Percentiles rank a stretch among this genome's conserved stretches.
Evolutionary conservation across 2,797 vertebrate genomes (phyloP).

Genomic region (Tokudaia tokunoshimensis): DNA sequence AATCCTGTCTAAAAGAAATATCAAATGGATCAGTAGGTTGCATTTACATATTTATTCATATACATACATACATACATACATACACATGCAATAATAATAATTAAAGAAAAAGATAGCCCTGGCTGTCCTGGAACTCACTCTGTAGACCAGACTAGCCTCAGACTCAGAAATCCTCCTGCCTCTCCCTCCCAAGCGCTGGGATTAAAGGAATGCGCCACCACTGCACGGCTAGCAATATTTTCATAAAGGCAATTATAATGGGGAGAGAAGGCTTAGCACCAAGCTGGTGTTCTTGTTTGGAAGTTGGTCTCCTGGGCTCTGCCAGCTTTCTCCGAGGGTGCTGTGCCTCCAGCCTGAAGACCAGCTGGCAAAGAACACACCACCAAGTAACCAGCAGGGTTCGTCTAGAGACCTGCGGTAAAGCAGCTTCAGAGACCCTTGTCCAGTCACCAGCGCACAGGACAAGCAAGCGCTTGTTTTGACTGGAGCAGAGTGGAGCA

Average conservation of each 20-base stretch:
- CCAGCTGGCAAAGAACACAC: neutral
- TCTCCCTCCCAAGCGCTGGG: too few relatives aligned
- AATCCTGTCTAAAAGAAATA: neutral
- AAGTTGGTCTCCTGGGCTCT: neutral
- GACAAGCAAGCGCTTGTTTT: neutral
- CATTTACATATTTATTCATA: neutral
- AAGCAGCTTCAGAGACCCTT: neutral
- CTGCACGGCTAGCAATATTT: neutral
- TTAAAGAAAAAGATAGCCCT: neutral
- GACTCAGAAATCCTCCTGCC: too few relatives aligned
- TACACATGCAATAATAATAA: neutral
- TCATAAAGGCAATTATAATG: neutral
- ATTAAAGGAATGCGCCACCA: too few relatives aligned
- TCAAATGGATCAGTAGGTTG: neutral
- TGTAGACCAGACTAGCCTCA: too few relatives aligned
- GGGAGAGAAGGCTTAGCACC: neutral
- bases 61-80: too few relatives aligned
- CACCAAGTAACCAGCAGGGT: neutral
- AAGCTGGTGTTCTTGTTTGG: neutral
- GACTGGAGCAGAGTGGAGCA: neutral
- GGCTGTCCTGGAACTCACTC: too few relatives aligned
- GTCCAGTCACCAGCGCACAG: neutral
- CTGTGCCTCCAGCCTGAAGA: neutral
- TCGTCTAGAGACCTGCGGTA: neutral
- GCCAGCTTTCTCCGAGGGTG: neutral